phyloP scores from a whole-genome alignment of 2,113 vertebrate species.

The Stegostoma tigrinum region DNA sequence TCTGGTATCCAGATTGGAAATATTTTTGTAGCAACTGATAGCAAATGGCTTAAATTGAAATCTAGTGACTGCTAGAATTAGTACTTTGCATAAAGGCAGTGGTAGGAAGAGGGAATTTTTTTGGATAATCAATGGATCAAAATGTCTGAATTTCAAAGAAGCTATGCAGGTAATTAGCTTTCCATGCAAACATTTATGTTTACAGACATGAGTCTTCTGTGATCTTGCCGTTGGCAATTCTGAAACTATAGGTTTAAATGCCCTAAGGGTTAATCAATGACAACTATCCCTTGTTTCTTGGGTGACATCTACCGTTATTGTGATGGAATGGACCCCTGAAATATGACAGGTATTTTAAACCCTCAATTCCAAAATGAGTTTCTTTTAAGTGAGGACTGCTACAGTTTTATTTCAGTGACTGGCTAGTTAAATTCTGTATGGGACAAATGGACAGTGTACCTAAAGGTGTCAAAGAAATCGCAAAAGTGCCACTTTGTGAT shows the following conservation, averaged over 20 bases:
- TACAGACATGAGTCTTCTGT: not conserved
- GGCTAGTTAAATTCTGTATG: no score
- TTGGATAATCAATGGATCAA: not conserved
- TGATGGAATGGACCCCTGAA: no score
- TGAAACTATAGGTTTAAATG: not conserved
- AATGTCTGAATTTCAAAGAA: not conserved
- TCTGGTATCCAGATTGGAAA: not conserved
- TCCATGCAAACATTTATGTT: not conserved
- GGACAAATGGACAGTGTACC: no score
- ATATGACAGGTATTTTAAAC: no score
- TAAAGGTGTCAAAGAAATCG: no score
- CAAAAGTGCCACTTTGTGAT: no score
- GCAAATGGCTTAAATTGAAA: not conserved
- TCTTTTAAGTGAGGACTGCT: no score
- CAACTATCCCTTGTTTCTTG: no score
- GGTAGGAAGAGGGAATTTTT: not conserved
- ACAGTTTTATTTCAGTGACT: no score
- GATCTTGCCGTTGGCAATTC: not conserved
- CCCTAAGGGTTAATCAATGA: not conserved
- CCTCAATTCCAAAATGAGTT: no score
- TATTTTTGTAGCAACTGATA: not conserved
- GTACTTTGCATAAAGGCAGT: not conserved
- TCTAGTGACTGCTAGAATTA: not conserved
- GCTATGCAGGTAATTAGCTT: not conserved
- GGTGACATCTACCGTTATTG: no score